Base-by-base conservation (phyloP, 1,140 invertebrate species). In the Nasonia vitripennis region DNA sequence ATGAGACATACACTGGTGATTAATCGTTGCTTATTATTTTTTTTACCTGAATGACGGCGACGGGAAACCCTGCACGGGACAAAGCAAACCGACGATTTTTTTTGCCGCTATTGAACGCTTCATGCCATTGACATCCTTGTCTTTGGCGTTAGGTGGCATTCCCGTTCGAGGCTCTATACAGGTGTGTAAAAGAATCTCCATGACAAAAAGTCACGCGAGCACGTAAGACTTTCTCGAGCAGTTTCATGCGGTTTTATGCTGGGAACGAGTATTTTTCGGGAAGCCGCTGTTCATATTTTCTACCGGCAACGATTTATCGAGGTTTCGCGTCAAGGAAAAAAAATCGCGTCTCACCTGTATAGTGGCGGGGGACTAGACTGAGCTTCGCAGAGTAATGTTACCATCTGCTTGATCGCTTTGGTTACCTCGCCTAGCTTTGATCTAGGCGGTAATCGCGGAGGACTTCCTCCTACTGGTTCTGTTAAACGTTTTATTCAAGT, bases 51-150 rank as follows among this genome's bases (percentile, higher is more conserved):
- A 96, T 87, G 93, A 89, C 83, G 95, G 96, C 86, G 95, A 94
- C 83, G 96, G 96, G 92, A 94, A 96, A 89, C 95, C 95, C 93
- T 96, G 96, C 84, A 95, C 96, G 83, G 95, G 95, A 94, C 95
- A 96, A 67, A 95, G 93, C 86, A 96, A 93, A 88, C 94, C 94
- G 88, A 95, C 94, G 86, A 92, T 94, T 87, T 87, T 88, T 89
- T 91, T 92, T 20, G 88, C 83, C 75, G 81, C 86, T 41, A 90
- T 94, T 91, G 90, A 94, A 91, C 86, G 91, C 88, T 91, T 93
- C 85, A 93, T 88, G 75, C 91, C 91, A 70, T 88, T 93, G 45
- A 93, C 87, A 55, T 94, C 91, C 84, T 92, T 93, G 89, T 94
- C 94, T 86, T 92, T 93, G 41, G 92, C 93, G 82, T 94, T 94